Evolutionary conservation across 2,113 vertebrate genomes (phyloP).

Genomic region (human (Homo sapiens)): DNA sequence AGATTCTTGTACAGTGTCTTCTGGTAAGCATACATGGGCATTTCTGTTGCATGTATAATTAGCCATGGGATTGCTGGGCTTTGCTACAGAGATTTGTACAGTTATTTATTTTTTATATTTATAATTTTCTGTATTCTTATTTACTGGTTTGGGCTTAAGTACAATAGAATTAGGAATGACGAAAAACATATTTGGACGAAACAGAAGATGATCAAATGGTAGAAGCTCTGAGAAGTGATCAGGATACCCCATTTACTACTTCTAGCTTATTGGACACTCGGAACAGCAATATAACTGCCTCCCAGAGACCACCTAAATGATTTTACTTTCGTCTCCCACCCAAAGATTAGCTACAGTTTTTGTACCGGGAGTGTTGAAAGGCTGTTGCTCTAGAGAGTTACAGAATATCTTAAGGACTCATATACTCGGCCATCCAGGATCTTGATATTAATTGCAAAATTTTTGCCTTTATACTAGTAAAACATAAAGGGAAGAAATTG

Average conservation of each 20-base stretch:
- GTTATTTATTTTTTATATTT: not conserved
- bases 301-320: not conserved
- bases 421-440: not conserved
- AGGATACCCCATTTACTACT: not conserved
- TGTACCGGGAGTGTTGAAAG: not conserved
- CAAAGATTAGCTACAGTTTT: not conserved
- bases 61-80: not conserved
- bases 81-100: not conserved
- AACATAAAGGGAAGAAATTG: not conserved
- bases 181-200: rapidly evolving
- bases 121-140: not conserved
- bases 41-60: not conserved
- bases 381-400: not conserved
- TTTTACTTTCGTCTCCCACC: not conserved
- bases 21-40: not conserved
- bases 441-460: not conserved
- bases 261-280: not conserved
- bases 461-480: not conserved
- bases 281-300: not conserved
- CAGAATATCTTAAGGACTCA: not conserved
- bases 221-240: not conserved
- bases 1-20: not conserved
- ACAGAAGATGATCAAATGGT: not conserved
- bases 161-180: not conserved
- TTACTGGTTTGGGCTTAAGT: not conserved